Percentiles rank a stretch among this genome's conserved stretches.
Conservation (phyloP, 2,797 vertebrate genomes). For the Caiman crocodilus region DNA sequence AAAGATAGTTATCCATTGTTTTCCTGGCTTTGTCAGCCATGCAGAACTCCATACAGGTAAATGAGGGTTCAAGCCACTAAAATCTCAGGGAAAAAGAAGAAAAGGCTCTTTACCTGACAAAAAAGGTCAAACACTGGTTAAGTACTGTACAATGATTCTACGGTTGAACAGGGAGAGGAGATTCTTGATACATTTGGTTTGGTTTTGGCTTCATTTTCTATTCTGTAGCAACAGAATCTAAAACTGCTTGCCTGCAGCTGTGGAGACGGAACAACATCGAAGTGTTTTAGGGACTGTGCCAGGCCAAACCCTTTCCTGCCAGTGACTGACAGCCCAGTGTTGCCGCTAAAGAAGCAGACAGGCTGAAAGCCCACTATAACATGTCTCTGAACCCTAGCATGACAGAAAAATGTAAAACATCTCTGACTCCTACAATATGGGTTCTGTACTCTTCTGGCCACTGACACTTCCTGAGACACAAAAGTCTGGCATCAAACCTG, state of each 20-base stretch:
- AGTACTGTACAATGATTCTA: neutral
- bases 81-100: slow-evolving; percentile 1
- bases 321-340: neutral
- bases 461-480: neutral
- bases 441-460: neutral
- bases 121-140: neutral
- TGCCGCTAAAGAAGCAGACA: neutral
- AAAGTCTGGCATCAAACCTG: neutral
- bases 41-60: slow-evolving; percentile 10
- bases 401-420: neutral
- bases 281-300: neutral
- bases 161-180: neutral
- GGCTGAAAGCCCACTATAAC: neutral
- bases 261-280: neutral
- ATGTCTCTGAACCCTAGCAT: neutral
- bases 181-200: neutral
- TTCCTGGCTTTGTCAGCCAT: neutral
- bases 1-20: neutral
- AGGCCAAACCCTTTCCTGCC: neutral
- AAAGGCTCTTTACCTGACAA: neutral
- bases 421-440: neutral
- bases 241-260: neutral
- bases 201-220: neutral
- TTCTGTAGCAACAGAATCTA: neutral
- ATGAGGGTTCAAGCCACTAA: neutral